Percentiles rank a stretch among this genome's conserved stretches.
Evolutionary conservation across 2,797 vertebrate genomes (phyloP).

Genomic region (Phoebastria nigripes): DNA sequence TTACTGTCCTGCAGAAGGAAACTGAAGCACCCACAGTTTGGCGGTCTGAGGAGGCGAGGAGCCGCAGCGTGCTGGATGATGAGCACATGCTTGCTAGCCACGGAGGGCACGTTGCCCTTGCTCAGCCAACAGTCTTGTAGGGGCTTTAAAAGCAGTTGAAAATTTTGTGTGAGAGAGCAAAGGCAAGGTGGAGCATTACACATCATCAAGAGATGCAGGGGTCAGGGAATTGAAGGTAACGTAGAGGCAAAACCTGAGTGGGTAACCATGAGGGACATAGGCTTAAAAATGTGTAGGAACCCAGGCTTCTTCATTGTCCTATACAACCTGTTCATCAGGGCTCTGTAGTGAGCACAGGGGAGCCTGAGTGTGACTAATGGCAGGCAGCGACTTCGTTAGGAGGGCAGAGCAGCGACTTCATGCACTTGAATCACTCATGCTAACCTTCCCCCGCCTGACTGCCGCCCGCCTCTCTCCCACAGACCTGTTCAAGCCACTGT

Average conservation of each 20-base stretch:
- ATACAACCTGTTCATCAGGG: background rate
- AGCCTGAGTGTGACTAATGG: background rate
- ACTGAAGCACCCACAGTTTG: background rate
- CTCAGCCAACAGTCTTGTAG: background rate
- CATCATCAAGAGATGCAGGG: background rate
- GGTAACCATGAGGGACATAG: background rate
- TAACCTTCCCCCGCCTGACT: background rate
- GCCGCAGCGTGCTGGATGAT: background rate
- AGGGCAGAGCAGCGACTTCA: background rate
- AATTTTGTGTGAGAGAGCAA: background rate
- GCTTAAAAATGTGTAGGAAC: background rate
- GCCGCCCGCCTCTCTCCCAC: accelerated
- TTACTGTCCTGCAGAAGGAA: background rate
- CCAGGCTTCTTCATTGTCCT: background rate
- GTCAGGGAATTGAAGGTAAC: background rate
- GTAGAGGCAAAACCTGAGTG: background rate
- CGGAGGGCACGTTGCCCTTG: background rate
- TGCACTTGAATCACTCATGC: accelerated
- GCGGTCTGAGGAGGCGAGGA: background rate
- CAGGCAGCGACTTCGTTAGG: background rate
- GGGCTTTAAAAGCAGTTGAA: background rate
- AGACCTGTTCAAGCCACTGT: too few relatives aligned
- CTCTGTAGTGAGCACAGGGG: background rate
- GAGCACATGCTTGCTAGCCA: background rate
- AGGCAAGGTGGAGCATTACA: background rate